Evolutionary conservation across 1,140 invertebrate species (phyloP), one percentile per base, ranked within the genome.

Genomic region (Drosophila novamexicana): DNA sequence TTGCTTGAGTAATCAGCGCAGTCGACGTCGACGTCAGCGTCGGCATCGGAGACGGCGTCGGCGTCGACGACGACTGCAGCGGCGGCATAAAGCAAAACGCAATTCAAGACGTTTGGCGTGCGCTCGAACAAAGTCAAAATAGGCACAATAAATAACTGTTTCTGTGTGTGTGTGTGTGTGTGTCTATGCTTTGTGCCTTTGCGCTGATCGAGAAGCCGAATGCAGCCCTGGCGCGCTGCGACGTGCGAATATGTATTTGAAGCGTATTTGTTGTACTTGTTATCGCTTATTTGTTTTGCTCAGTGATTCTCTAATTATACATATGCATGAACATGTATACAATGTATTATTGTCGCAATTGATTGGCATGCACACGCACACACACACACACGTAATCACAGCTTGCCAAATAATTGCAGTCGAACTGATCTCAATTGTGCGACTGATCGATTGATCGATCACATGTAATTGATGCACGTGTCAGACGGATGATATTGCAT

Each of bases 351-450:
- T 67, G 64, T 49, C 36, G 56, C 81, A 77, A 63, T 54, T 80
- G 80, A 84, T 84, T 77, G 65, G 34, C 75, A 64, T 47, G 50
- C 54, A 63, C 58, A 47, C 29, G 40, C 10, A 49, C n/a, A 53
- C 52, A 18, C 10, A 14, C 7, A 14, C 37, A 36, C 12, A 10
- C 37, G 39, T 52, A 4, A 22, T 22, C 18, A 18, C 18, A 22
- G 62, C 65, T 12, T 64, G 71, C 72, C 67, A 64, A 73, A 86
- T 88, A 77, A 86, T 86, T 86, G 69, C 81, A 49, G 29, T 44
- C 32, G 58, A 53, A 54, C 49, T 47, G 64, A 52, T 67, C 54
- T 39, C 37, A 22, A 58, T 52, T 59, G 32, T 22, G 44, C 56
- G 45, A 14, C 36, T 16, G 39, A 14, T 57, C 18, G 18, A 66